Conservation (phyloP, 2,797 vertebrate genomes). For the Chloroceryle amazona region DNA sequence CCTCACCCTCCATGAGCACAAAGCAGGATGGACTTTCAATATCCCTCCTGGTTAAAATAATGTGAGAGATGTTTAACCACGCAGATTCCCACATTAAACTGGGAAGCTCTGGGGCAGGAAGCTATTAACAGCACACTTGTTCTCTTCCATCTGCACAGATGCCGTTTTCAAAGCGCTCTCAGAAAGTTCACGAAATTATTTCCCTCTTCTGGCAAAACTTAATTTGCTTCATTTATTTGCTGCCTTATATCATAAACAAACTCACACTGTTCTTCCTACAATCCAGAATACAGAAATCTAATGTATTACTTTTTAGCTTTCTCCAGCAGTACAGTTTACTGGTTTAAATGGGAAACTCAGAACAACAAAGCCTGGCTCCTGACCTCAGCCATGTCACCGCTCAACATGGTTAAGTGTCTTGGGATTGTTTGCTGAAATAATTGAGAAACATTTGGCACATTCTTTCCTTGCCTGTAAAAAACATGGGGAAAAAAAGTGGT, state of each 20-base stretch:
- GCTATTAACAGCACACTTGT: neutral
- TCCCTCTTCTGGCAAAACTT: neutral
- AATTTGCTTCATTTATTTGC: neutral
- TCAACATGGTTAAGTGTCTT: neutral
- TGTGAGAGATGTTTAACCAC: neutral
- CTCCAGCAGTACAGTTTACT: neutral
- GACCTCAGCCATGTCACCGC: neutral
- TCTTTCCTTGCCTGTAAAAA: neutral
- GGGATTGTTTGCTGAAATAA: neutral
- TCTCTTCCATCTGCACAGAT: neutral
- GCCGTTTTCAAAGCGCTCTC: neutral
- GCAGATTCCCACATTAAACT: neutral
- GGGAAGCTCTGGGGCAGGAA: neutral
- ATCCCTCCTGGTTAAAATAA: neutral
- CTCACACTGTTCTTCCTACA: neutral
- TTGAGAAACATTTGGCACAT: neutral
- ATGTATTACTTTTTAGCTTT: neutral
- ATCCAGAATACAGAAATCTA: neutral
- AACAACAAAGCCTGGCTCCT: neutral
- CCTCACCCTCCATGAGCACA: neutral
- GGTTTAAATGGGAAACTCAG: neutral
- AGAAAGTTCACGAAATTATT: neutral
- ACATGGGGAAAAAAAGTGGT: neutral
- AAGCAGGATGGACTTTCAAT: neutral
- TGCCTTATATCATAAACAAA: neutral